phyloP scores from a whole-genome alignment of 2,888 invertebrate genomes.

The Latrodectus hesperus region DNA sequence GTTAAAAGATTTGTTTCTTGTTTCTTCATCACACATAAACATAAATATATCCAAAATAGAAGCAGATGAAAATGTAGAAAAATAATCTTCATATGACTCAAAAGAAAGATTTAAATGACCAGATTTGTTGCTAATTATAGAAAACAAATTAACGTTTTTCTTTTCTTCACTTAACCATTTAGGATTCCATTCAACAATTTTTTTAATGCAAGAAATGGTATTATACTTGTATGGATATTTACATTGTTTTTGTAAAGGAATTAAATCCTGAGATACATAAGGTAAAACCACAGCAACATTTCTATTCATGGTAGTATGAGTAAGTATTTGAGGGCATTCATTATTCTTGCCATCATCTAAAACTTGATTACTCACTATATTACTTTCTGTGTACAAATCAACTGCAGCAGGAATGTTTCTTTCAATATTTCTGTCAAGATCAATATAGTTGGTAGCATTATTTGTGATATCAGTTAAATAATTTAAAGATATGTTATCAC shows the following conservation, averaged over 20 bases:
- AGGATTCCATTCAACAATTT: conserved; percentile 64
- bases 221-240: not conserved
- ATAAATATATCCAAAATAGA: conserved; percentile 36
- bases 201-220: not conserved
- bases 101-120: not conserved
- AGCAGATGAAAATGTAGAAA: conserved; percentile 19
- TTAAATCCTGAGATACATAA: no score
- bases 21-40: conserved; percentile 15
- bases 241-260: not conserved
- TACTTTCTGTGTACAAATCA: no score
- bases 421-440: no score
- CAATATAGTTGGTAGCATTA: no score
- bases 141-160: conserved; percentile 9
- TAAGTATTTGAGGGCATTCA: no score
- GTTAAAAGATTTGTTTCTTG: not conserved
- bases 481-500: no score
- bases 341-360: no score
- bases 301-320: no score
- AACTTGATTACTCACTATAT: no score
- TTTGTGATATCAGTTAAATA: no score
- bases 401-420: no score
- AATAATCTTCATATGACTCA: conserved; percentile 17
- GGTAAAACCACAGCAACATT: no score
- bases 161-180: conserved; percentile 67
- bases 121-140: conserved; percentile 10